Evolutionary conservation across 2,797 vertebrate species (phyloP).

Genomic region (Aselliscus stoliczkanus): DNA sequence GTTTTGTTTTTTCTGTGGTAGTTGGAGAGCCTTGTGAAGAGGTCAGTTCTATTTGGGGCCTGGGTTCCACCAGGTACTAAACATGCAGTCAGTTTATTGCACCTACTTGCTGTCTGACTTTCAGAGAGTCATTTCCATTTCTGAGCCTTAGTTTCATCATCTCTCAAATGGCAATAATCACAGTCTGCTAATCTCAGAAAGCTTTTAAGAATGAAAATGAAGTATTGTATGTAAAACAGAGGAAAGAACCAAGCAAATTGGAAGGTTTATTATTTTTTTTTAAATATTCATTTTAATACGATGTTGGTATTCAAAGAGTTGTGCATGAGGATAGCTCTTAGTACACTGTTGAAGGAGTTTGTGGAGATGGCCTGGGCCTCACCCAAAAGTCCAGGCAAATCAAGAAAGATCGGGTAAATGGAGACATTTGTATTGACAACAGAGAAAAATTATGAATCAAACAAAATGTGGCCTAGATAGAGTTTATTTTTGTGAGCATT

Average conservation of each 20-base stretch:
- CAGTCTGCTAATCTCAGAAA: not conserved
- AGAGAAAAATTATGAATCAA: not conserved
- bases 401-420: not conserved
- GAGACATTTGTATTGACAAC: not conserved
- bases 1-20: not conserved
- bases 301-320: not conserved
- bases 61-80: not conserved
- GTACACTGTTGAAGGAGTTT: not conserved
- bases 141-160: not conserved
- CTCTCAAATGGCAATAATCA: not conserved
- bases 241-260: not conserved
- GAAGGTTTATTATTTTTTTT: not conserved
- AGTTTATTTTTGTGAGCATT: not conserved
- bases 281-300: not conserved
- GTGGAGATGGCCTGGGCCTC: not conserved
- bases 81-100: not conserved
- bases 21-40: not conserved
- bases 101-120: not conserved
- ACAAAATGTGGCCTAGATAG: not conserved
- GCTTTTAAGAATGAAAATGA: not conserved
- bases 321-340: not conserved
- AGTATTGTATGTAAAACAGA: not conserved
- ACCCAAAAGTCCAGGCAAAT: not conserved
- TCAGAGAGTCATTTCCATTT: not conserved
- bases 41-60: not conserved